Base-by-base conservation (phyloP, 1,140 invertebrate genomes). In the Homarus americanus region DNA sequence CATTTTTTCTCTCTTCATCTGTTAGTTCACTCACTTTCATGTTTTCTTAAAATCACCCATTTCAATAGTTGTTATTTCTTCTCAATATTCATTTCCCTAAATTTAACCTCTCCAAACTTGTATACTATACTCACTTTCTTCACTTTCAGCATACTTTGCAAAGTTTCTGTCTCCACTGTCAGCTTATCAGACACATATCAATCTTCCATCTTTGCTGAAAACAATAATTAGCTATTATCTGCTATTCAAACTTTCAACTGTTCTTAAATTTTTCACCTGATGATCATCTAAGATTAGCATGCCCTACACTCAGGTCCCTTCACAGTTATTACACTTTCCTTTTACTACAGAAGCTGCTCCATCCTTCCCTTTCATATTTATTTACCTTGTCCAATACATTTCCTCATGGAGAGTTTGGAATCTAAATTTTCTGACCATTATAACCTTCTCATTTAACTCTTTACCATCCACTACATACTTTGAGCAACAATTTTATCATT, bases 141-240 rank as follows among this genome's bases (percentile, higher is more conserved):
- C 53, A 58, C 53, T 58, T 58, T 58, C 53, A 58, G 53, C 53
- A 58, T 58, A 58, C 53, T 58, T 24, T 20, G 44, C 17, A 10
- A 58, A 58, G 53, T 58, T 58, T 58, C 53, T 58, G 53, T 58
- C 53, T 58, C 53, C 53, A 58, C 53, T 58, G 53, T 58, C 53
- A 58, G 53, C 53, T 58, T 58, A 58, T 58, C 53, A 58, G 53
- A 58, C 53, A 58, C 53, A 58, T 58, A 58, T 58, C 53, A 58
- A 58, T 58, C 53, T 58, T 58, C 53, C 53, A 58, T 58, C 53
- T 58, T 58, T 58, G 53, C 53, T 58, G 53, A 58, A 58, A 58
- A 58, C 53, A 58, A 58, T 3, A 58, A 58, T 58, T 58, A 58
- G 53, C 53, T 58, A 58, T 58, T 58, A 58, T 58, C 53, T 58